Percentiles rank a stretch among this genome's conserved stretches.
Evolutionary conservation across 2,797 vertebrate species (phyloP).

Genomic region (Tapirus indicus): DNA sequence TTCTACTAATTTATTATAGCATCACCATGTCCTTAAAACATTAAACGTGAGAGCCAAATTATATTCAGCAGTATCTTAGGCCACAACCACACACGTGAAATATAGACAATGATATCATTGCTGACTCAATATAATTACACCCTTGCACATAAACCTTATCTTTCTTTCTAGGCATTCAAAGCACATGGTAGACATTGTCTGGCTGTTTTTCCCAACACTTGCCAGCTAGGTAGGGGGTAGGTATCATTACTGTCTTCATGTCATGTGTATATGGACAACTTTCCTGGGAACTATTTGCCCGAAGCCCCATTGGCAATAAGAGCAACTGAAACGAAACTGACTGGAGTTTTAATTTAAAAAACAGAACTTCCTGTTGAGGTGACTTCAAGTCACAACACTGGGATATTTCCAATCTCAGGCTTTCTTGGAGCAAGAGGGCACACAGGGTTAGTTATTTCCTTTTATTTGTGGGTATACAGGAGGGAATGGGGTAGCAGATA

Average conservation of each 20-base stretch:
- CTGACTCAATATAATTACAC: conserved; percentile 38
- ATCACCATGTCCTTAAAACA: conserved; percentile 29
- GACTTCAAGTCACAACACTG: conserved; percentile 51
- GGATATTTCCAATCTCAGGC: conserved; percentile 58
- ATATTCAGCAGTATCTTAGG: conserved; percentile 37
- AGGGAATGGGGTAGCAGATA: background rate
- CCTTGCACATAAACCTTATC: background rate
- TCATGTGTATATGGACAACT: background rate
- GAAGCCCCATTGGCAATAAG: background rate
- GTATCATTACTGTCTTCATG: background rate
- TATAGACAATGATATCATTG: background rate
- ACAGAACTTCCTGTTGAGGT: conserved; percentile 65
- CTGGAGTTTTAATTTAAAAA: conserved; percentile 57
- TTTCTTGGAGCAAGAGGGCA: background rate
- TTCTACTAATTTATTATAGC: conserved; percentile 14
- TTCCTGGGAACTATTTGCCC: conserved; percentile 22
- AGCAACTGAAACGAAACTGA: conserved; percentile 51
- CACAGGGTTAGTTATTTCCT: background rate
- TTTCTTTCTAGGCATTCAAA: conserved; percentile 51
- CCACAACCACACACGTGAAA: background rate
- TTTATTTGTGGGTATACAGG: background rate
- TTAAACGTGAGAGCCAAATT: background rate
- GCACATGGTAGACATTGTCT: background rate
- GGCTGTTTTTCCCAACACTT: background rate
- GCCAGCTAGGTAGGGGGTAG: background rate